Conservation (phyloP, 2,797 vertebrate genomes). For the Manis pentadactyla region DNA sequence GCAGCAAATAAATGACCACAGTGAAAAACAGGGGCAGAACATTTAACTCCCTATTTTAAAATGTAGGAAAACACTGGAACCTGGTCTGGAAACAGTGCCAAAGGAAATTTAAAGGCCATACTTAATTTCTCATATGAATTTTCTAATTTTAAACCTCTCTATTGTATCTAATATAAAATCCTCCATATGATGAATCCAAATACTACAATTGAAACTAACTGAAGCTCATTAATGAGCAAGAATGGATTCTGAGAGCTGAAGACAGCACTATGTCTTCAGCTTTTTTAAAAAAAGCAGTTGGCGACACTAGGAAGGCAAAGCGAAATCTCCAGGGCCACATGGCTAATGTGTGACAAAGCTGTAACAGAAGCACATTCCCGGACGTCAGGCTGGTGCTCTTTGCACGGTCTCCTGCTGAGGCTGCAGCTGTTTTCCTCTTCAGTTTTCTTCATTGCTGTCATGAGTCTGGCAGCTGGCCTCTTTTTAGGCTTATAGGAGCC, state of each 20-base stretch:
- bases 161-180: conserved; percentile 81
- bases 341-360: background rate
- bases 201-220: conserved; percentile 82
- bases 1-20: background rate
- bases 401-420: background rate
- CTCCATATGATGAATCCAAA: conserved; percentile 82
- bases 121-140: conserved; percentile 82
- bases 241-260: conserved; percentile 65
- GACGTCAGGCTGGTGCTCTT: background rate
- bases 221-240: conserved; percentile 79
- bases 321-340: background rate
- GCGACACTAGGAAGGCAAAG: background rate
- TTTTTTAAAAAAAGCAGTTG: background rate
- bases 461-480: conserved; percentile 11
- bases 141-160: conserved; percentile 82
- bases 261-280: background rate
- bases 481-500: background rate
- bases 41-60: conserved; percentile 48
- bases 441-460: background rate
- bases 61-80: background rate
- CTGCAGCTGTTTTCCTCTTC: background rate
- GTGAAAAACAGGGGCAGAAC: background rate
- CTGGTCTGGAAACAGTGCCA: conserved; percentile 58
- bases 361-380: background rate
- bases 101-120: conserved; percentile 83